Evolutionary conservation across 37 sponge, comb jelly and placozoan species (phyloP).

Genomic region (Halisarca cf. caerulea): DNA sequence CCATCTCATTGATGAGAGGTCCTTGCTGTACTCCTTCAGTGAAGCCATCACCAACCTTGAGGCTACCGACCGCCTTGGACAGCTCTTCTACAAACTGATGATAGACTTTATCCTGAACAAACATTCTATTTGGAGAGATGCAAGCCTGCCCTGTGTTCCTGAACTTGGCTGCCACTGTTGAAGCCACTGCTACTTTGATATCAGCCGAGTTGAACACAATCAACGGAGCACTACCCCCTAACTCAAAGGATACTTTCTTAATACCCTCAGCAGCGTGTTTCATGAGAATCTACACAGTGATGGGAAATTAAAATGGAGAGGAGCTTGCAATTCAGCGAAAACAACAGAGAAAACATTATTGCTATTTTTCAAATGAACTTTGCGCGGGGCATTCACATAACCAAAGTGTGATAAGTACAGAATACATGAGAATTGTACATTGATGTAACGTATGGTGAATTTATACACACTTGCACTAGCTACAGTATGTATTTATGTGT

Average conservation of each 20-base stretch:
- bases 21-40: conserved; percentile 73
- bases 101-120: conserved; percentile 83
- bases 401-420: no score
- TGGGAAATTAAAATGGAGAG: no score
- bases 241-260: conserved; percentile 85
- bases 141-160: conserved; percentile 87
- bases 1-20: conserved; percentile 84
- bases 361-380: no score
- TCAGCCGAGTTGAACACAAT: conserved; percentile 95
- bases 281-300: conserved; percentile 57
- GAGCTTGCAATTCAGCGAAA: no score
- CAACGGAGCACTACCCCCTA: conserved; percentile 96
- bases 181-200: conserved; percentile 69
- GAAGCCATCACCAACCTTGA: conserved; percentile 79
- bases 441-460: no score
- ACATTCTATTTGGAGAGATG: conserved; percentile 62
- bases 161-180: conserved; percentile 79
- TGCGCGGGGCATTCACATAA: no score
- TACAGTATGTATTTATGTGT: no score
- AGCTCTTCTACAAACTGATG: conserved; percentile 75
- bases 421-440: no score
- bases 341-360: no score
- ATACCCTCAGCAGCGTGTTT: conserved; percentile 62
- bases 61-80: conserved; percentile 34
- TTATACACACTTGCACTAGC: no score